Percentiles rank a stretch among this genome's conserved stretches.
These are phyloP conservation scores for Euphysa ruthae DNA, from an alignment of 30 jellyfish, hydroid and myxozoan species.

Conservation along the genomic window DNA sequence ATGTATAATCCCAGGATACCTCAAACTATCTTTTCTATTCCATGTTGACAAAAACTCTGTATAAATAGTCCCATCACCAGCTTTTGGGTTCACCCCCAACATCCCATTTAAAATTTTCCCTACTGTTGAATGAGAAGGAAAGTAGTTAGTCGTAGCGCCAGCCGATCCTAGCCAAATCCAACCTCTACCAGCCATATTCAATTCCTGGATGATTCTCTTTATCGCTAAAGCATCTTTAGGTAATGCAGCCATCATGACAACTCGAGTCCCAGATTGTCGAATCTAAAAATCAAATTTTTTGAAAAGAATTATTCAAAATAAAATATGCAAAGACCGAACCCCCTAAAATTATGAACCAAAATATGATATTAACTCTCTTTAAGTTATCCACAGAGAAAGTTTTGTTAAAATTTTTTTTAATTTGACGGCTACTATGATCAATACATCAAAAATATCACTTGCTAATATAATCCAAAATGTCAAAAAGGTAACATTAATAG, in stretches of 20 bases:
- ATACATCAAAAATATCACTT: no score
- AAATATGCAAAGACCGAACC: no score
- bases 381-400: background rate
- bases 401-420: no score
- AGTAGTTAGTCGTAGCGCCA: slow-evolving; percentile 54
- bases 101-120: slow-evolving; percentile 91
- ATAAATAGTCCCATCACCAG: slow-evolving; percentile 87
- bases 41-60: slow-evolving; percentile 66
- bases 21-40: slow-evolving; percentile 56
- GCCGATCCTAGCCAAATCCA: slow-evolving; percentile 71
- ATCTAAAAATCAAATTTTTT: slow-evolving; percentile 24
- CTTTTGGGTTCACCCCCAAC: slow-evolving; percentile 69
- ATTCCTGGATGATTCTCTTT: slow-evolving; percentile 29
- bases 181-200: slow-evolving; percentile 72
- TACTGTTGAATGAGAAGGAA: slow-evolving; percentile 24
- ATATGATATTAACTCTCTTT: no score
- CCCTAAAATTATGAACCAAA: background rate
- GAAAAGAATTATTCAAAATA: background rate
- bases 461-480: no score
- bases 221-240: slow-evolving; percentile 38
- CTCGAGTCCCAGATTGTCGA: slow-evolving; percentile 58
- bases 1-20: slow-evolving; percentile 90
- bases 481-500: no score
- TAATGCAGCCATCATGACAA: slow-evolving; percentile 53
- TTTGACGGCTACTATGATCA: background rate